These are phyloP conservation scores for Chaenocephalus aceratus DNA, from an alignment of 2,113 vertebrate genomes.

Conservation along the genomic window DNA sequence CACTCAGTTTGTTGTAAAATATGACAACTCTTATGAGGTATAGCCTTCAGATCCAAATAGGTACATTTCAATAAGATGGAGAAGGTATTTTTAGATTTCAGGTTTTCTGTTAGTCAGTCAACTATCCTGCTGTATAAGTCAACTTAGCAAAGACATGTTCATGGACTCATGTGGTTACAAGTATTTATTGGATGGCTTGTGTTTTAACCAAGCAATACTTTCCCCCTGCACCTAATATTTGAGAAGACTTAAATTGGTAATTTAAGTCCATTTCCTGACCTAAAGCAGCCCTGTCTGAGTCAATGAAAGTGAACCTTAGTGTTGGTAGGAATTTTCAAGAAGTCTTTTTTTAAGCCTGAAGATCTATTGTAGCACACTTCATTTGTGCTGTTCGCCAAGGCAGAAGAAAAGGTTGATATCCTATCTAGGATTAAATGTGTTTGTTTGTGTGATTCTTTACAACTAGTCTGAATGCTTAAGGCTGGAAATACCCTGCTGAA, in stretches of 20 bases:
- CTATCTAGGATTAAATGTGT: background rate
- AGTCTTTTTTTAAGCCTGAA: background rate
- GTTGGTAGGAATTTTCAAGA: background rate
- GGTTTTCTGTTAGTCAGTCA: too few species aligned
- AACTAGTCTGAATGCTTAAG: slow-evolving; percentile 4
- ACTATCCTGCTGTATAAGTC: too few species aligned
- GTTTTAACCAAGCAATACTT: slow-evolving; percentile 8
- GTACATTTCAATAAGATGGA: background rate
- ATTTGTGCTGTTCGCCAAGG: background rate
- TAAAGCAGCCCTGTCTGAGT: background rate
- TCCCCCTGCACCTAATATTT: background rate
- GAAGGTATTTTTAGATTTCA: background rate
- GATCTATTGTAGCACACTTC: background rate
- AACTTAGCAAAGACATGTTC: too few species aligned
- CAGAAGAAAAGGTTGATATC: background rate
- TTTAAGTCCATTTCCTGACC: background rate
- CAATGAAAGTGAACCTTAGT: slow-evolving; percentile 1
- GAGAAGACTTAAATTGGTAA: background rate
- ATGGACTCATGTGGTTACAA: background rate
- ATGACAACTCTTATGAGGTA: background rate
- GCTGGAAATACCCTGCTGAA: background rate
- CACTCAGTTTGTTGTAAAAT: slow-evolving; percentile 16
- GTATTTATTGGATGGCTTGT: slow-evolving; percentile 7
- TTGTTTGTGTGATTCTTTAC: background rate
- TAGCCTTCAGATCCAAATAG: background rate